These are phyloP conservation scores for Calcarius lapponicus DNA, from an alignment of 2,797 vertebrate genomes.

Conservation along the genomic window DNA sequence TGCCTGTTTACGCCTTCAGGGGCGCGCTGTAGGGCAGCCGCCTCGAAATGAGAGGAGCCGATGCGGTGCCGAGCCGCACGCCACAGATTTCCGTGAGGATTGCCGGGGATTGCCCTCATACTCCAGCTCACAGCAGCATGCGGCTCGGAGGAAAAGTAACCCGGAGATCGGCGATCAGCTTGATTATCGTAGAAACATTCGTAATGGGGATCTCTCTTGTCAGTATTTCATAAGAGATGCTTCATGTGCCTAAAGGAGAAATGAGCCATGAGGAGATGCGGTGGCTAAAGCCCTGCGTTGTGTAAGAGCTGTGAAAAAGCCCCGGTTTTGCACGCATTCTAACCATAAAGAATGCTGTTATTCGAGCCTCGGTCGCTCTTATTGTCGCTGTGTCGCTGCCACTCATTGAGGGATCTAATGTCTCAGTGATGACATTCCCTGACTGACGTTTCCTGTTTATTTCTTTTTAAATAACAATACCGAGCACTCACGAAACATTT, in stretches of 20 bases:
- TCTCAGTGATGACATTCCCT: constrained; percentile 11
- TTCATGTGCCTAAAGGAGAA: neutral
- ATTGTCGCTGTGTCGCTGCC: neutral
- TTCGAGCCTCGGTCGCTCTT: neutral
- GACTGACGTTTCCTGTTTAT: constrained; percentile 60
- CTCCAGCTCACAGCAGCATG: neutral
- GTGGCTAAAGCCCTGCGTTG: neutral
- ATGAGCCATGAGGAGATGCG: neutral
- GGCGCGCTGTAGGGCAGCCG: neutral
- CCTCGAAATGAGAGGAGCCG: rapidly evolving
- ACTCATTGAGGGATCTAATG: neutral
- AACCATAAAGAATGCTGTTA: neutral
- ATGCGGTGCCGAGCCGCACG: rapidly evolving
- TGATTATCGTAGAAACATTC: neutral
- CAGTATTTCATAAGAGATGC: neutral
- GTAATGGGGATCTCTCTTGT: neutral
- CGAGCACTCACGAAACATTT: constrained; percentile 35
- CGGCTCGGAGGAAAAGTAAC: neutral
- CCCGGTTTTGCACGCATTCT: neutral
- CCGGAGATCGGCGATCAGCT: neutral
- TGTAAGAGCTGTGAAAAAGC: neutral
- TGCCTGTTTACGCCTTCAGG: neutral
- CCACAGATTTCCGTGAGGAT: rapidly evolving
- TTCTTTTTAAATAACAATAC: constrained; percentile 45
- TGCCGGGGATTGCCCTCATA: neutral